These are phyloP conservation scores for Euleptes europaea DNA, from an alignment of 2,113 vertebrate genomes.

Conservation along the genomic window DNA sequence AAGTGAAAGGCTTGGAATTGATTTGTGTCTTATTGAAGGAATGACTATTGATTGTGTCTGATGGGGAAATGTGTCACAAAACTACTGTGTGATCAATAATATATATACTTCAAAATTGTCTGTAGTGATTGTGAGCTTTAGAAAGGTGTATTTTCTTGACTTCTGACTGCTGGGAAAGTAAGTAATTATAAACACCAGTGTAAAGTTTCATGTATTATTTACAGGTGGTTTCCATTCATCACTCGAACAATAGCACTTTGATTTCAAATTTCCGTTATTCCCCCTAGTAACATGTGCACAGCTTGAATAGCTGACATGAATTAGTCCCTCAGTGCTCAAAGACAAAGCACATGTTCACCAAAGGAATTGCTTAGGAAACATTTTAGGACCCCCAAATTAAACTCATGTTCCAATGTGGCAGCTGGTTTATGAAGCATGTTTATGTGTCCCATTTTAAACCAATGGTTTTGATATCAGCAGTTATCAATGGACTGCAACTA, in stretches of 20 bases:
- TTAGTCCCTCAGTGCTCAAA: slow-evolving; percentile 22
- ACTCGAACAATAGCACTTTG: slow-evolving; percentile 20
- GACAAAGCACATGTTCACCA: slow-evolving; percentile 21
- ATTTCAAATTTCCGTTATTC: slow-evolving; percentile 18
- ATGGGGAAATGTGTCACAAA: slow-evolving; percentile 39
- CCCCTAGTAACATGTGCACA: neutral
- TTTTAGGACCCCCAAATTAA: neutral
- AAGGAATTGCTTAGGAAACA: neutral
- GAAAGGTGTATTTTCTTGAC: slow-evolving; percentile 19
- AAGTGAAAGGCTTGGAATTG: neutral
- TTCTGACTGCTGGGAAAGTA: slow-evolving; percentile 22
- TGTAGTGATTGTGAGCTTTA: slow-evolving; percentile 19
- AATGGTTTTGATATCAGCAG: neutral
- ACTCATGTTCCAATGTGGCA: neutral
- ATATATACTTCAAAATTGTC: slow-evolving; percentile 5
- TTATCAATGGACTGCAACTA: rapidly evolving
- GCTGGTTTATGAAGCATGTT: neutral
- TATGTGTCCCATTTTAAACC: neutral
- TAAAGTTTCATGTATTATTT: slow-evolving; percentile 36
- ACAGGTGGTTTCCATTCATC: neutral
- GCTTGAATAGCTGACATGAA: slow-evolving; percentile 30
- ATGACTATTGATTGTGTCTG: slow-evolving; percentile 16
- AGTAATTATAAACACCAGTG: slow-evolving; percentile 4
- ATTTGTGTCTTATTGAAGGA: slow-evolving; percentile 33
- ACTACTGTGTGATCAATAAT: slow-evolving; percentile 20